Evolutionary conservation across 1,140 invertebrate species (phyloP).

Genomic region (Dendrolimus punctatus): DNA sequence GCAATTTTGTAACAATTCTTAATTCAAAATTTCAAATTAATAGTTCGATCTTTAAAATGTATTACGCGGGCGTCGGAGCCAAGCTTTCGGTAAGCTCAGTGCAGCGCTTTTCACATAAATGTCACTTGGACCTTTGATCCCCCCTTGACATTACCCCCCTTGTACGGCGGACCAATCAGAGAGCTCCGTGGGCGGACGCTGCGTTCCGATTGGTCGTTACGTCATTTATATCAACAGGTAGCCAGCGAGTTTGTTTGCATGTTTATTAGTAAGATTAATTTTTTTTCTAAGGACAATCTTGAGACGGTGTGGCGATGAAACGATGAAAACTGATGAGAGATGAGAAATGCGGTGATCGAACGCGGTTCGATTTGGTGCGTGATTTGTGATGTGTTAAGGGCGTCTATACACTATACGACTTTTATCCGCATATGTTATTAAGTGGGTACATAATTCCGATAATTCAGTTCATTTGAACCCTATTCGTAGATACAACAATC

Average conservation of each 20-base stretch:
- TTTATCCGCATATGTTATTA: too few species aligned
- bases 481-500: too few species aligned
- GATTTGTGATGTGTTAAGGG: slow-evolving; percentile 1
- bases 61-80: slow-evolving; percentile 45
- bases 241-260: slow-evolving; percentile 59
- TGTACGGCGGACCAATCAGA: slow-evolving; percentile 35
- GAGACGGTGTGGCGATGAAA: slow-evolving; percentile 23
- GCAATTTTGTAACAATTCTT: slow-evolving; percentile 1
- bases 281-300: slow-evolving; percentile 55
- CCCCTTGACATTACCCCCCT: slow-evolving; percentile 33
- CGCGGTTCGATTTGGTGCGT: slow-evolving; percentile 38
- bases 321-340: too few species aligned
- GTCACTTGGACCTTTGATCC: slow-evolving; percentile 41
- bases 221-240: slow-evolving; percentile 61
- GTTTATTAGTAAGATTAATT: slow-evolving; percentile 70
- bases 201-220: slow-evolving; percentile 40
- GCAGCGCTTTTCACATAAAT: slow-evolving; percentile 62
- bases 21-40: neutral
- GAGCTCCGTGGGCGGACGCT: slow-evolving; percentile 54
- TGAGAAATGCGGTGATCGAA: slow-evolving; percentile 25
- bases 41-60: too few species aligned
- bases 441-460: too few species aligned
- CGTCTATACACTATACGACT: too few species aligned
- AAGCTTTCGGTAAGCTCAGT: slow-evolving; percentile 64
- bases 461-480: too few species aligned